These are phyloP conservation scores for Vidua chalybeata DNA, from an alignment of 2,113 vertebrate species.

Conservation along the genomic window DNA sequence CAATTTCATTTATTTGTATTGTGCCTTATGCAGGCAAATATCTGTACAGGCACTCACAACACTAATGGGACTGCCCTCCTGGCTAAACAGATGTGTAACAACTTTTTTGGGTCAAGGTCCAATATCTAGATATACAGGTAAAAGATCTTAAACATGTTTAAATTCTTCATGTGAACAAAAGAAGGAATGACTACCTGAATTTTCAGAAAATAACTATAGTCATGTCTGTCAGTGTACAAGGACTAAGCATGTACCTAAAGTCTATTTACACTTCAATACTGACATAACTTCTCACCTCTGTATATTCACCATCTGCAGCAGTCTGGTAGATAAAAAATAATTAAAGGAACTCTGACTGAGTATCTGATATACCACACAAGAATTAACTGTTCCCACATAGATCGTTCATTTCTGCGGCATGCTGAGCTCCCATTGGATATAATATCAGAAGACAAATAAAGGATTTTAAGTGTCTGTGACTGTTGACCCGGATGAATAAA, in stretches of 20 bases:
- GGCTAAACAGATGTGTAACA: not conserved
- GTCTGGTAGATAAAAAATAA: not conserved
- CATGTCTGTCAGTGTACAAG: not conserved
- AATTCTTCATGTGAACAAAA: not conserved
- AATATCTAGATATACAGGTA: not conserved
- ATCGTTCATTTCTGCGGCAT: not conserved
- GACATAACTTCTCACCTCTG: not conserved
- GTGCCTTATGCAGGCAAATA: not conserved
- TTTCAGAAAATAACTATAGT: not conserved
- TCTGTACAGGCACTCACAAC: not conserved
- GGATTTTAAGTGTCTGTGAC: not conserved
- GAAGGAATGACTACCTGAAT: not conserved
- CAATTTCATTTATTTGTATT: slow-evolving; percentile 16
- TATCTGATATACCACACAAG: not conserved
- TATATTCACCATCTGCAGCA: not conserved
- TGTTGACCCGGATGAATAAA: not conserved
- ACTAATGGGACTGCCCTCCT: not conserved
- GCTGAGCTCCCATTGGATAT: not conserved
- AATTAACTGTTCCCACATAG: not conserved
- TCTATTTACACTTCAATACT: not conserved
- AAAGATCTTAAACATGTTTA: not conserved
- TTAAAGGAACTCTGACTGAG: not conserved
- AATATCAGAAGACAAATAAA: not conserved
- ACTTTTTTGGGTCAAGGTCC: not conserved
- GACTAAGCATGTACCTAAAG: not conserved